Evolutionary conservation across 2,113 vertebrate species (phyloP).

Genomic region (Oryzias woworae): DNA sequence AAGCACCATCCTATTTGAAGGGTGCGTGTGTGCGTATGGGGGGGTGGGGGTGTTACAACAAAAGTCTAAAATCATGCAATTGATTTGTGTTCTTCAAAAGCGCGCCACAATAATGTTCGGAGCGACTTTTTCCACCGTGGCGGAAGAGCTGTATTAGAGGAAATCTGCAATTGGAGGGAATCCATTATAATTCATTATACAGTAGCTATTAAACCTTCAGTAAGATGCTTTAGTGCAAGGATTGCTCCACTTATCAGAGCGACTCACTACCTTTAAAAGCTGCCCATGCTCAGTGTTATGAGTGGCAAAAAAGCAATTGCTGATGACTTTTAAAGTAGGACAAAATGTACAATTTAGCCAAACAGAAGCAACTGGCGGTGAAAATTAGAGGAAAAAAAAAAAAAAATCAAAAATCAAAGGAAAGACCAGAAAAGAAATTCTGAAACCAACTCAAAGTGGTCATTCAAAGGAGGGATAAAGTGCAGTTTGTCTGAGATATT

Average conservation of each 20-base stretch:
- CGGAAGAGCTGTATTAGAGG: conserved; percentile 69
- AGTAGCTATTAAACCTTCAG: conserved; percentile 80
- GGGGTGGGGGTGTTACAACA: conserved; percentile 51
- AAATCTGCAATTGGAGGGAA: conserved; percentile 80
- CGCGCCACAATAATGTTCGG: conserved; percentile 76
- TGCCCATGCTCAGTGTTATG: conserved; percentile 75
- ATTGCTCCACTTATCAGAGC: conserved; percentile 82
- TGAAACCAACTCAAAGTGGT: too few species aligned
- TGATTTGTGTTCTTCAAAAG: conserved; percentile 79
- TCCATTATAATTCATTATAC: conserved; percentile 85
- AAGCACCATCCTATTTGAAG: conserved; percentile 56
- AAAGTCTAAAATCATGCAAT: conserved; percentile 74
- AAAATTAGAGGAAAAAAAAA: conserved; percentile 62
- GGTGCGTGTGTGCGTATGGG: too few species aligned
- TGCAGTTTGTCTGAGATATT: too few species aligned
- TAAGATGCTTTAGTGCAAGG: conserved; percentile 78
- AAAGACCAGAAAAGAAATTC: conserved; percentile 35
- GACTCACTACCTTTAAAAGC: conserved; percentile 81
- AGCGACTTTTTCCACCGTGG: conserved; percentile 60
- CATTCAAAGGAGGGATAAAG: too few species aligned
- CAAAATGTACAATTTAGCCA: conserved; percentile 76
- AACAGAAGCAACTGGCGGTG: conserved; percentile 68
- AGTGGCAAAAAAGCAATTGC: conserved; percentile 75
- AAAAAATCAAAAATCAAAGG: conserved; percentile 36
- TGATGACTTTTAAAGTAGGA: conserved; percentile 80